Conservation (phyloP, 2,797 vertebrate genomes). For the Esox lucius region DNA sequence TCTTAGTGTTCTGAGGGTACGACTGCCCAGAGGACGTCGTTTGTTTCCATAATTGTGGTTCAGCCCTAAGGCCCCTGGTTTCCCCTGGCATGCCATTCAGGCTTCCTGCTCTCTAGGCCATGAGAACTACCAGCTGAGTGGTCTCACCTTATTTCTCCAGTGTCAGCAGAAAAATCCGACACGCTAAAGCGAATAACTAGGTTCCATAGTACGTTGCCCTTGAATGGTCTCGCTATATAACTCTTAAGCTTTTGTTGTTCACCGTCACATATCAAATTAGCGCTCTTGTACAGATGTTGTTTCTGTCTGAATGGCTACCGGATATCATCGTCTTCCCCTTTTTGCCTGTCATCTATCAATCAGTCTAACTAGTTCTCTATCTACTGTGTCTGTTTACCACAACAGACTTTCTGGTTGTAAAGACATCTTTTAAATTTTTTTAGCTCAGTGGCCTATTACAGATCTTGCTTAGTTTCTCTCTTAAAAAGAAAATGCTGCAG, state of each 20-base stretch:
- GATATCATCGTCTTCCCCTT: slow-evolving; percentile 32
- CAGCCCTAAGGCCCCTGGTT: slow-evolving; percentile 54
- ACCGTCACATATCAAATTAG: background rate
- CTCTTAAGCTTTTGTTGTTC: background rate
- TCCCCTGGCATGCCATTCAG: slow-evolving; percentile 69
- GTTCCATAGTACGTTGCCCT: background rate
- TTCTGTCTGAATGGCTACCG: slow-evolving; percentile 13
- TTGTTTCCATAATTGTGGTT: background rate
- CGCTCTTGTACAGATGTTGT: background rate
- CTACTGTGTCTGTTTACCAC: slow-evolving; percentile 31
- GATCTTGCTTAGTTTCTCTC: slow-evolving; percentile 23
- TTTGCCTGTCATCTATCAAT: slow-evolving; percentile 39
- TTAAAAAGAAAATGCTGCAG: slow-evolving; percentile 22
- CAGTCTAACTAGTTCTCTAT: background rate
- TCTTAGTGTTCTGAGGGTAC: slow-evolving; percentile 5
- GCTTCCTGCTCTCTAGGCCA: slow-evolving; percentile 72
- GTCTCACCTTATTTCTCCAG: background rate
- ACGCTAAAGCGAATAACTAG: background rate
- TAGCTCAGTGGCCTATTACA: background rate
- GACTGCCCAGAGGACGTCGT: background rate
- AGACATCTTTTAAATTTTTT: no score
- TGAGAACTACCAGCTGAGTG: slow-evolving; percentile 32
- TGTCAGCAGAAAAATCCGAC: background rate
- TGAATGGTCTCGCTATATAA: background rate
- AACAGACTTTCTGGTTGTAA: slow-evolving; percentile 18